phyloP scores from a whole-genome alignment of 2,797 vertebrate genomes.

The Ibycter americanus region DNA sequence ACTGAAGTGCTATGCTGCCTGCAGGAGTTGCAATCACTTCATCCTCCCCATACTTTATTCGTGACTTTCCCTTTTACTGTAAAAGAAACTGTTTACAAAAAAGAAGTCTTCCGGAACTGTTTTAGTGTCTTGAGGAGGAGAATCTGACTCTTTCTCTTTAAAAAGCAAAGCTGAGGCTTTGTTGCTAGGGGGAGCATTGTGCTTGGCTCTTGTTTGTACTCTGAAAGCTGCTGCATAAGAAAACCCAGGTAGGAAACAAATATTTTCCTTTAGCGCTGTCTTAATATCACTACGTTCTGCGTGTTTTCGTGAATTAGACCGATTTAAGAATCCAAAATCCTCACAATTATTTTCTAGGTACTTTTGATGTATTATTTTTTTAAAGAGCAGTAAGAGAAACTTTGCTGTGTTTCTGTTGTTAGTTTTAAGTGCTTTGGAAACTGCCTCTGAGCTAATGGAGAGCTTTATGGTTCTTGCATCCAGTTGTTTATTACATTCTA shows the following conservation, averaged over 20 bases:
- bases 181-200: constrained; percentile 55
- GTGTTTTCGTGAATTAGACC: neutral
- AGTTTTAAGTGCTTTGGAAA: neutral
- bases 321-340: neutral
- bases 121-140: neutral
- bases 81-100: neutral
- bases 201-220: neutral
- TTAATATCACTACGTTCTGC: neutral
- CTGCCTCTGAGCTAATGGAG: neutral
- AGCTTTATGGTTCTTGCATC: neutral
- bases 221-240: neutral
- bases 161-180: constrained; percentile 1
- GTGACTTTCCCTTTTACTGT: neutral
- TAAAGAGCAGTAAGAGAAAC: neutral
- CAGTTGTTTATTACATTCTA: neutral
- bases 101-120: neutral
- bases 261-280: neutral
- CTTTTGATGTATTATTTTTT: neutral
- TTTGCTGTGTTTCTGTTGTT: neutral
- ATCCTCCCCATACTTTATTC: neutral
- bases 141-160: constrained; percentile 56
- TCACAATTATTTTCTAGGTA: neutral
- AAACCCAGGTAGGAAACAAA: neutral
- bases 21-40: neutral
- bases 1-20: neutral